A percentile compares a stretch with the other conserved stretches of the same genome.
Conservation (phyloP, 2,888 invertebrate species). For the Apotomis betuletana region DNA sequence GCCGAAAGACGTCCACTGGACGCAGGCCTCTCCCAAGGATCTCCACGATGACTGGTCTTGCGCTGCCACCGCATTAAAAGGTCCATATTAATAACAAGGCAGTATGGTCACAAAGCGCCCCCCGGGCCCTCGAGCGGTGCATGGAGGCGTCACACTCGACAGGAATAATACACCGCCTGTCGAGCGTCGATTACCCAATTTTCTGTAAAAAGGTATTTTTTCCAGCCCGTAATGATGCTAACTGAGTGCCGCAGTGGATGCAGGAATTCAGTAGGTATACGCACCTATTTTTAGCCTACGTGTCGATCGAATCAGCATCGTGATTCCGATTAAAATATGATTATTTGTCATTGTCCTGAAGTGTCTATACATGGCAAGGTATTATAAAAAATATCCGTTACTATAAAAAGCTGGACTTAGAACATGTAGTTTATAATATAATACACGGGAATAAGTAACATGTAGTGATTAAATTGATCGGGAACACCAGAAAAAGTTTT, state of each 20-base stretch:
- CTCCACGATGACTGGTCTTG: background rate
- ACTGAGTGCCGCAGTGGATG: constrained; percentile 44
- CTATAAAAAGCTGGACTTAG: too few relatives aligned
- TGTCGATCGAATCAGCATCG: too few relatives aligned
- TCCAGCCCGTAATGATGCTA: constrained; percentile 53
- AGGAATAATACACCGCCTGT: constrained; percentile 49
- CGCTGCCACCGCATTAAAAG: background rate
- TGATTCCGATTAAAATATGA: too few relatives aligned
- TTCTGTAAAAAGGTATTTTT: constrained; percentile 64
- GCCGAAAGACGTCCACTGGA: too few relatives aligned
- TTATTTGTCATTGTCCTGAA: too few relatives aligned
- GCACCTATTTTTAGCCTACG: background rate
- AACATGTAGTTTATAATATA: too few relatives aligned
- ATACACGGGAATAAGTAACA: too few relatives aligned
- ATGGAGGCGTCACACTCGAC: constrained; percentile 49
- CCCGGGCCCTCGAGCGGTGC: constrained; percentile 8
- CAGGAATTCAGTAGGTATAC: background rate
- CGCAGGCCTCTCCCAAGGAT: too few relatives aligned
- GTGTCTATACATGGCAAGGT: too few relatives aligned
- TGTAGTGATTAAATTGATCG: too few relatives aligned
- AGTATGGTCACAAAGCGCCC: background rate
- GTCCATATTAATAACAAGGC: constrained; percentile 2
- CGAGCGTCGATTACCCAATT: constrained; percentile 72
- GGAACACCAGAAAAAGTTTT: too few relatives aligned
- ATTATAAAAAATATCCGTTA: too few relatives aligned